Conservation (phyloP, 2,797 vertebrate species). For the Esox lucius region DNA sequence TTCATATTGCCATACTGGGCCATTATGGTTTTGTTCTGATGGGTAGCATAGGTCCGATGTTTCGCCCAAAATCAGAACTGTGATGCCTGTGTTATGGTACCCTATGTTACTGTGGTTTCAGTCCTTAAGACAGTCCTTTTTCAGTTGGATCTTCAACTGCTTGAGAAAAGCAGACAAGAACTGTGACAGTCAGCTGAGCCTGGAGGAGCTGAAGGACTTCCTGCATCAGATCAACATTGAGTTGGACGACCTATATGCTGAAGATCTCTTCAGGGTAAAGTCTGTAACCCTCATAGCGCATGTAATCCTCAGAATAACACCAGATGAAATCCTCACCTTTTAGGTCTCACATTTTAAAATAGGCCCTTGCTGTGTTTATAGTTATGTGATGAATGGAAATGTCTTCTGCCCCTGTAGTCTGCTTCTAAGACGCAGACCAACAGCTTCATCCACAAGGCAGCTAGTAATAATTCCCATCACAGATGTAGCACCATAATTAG, state of each 20-base stretch:
- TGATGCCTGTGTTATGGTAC: too few relatives aligned
- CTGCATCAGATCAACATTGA: conserved; percentile 89
- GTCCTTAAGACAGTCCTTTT: conserved; percentile 75
- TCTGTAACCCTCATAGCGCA: background rate
- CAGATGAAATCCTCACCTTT: background rate
- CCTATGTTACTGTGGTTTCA: background rate
- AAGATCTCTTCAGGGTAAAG: conserved; percentile 87
- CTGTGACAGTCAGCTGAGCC: conserved; percentile 88
- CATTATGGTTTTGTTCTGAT: background rate
- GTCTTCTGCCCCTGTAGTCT: background rate
- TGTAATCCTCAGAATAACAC: background rate
- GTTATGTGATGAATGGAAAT: background rate
- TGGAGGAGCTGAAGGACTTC: conserved; percentile 88
- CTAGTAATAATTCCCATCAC: too few relatives aligned
- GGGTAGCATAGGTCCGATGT: background rate
- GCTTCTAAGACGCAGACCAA: too few relatives aligned
- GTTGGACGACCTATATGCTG: conserved; percentile 83
- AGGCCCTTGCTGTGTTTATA: background rate
- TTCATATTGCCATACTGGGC: background rate
- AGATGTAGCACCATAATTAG: too few relatives aligned
- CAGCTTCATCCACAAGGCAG: too few relatives aligned
- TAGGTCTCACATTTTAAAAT: background rate
- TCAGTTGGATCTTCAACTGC: conserved; percentile 93
- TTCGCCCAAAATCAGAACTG: background rate
- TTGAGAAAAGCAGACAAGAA: conserved; percentile 92